Base-by-base conservation (phyloP, 37 sponge, comb jelly and placozoan species). In the Eunapius fragilis region DNA sequence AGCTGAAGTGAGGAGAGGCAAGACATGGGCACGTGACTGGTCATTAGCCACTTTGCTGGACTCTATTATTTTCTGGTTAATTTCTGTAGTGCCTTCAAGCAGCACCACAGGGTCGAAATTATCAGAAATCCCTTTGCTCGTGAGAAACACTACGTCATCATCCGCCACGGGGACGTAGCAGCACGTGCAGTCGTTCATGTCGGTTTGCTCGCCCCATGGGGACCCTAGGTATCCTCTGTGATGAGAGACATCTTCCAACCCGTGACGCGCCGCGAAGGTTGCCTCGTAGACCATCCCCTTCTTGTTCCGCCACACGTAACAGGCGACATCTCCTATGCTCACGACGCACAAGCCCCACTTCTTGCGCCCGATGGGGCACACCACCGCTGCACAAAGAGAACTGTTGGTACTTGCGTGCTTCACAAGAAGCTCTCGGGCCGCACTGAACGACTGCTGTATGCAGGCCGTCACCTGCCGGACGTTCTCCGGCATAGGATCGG, bases 81-180 rank as follows among this genome's bases (percentile, higher is more conserved):
- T 45, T 0, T 69, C 38, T 0, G 84, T 45, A 2, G 32, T 33
- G 30, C 87, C 95, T 26, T 81, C 70, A 69, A 84, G 74, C 0
- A 87, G 86, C 2, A 77, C 48, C 0, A 95, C 96, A 19, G 93
- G 93, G 68, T 95, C 96, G 37, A 88, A 86, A 73, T 95, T 95
- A 83, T 95, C 93, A 0, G 85, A 87, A 4, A 95, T 23, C 23
- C 96, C 96, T 47, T 92, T 93, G 31, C 82, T 87, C 27, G 84
- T 41, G 37, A 90, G 72, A 71, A 95, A 92, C 25, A 95, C 88
- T 6, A 95, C 69, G 30, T 95, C 96, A 0, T 70, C 76, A 11
- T 74, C 79, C 2, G 80, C 67, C 2, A 95, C 72, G 0, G 93
- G 90, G 9, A 78, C 83, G 41, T 88, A 88, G 75, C 85, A 89